Conservation (phyloP, 2,113 vertebrate genomes). For the Lepidothrix coronata region DNA sequence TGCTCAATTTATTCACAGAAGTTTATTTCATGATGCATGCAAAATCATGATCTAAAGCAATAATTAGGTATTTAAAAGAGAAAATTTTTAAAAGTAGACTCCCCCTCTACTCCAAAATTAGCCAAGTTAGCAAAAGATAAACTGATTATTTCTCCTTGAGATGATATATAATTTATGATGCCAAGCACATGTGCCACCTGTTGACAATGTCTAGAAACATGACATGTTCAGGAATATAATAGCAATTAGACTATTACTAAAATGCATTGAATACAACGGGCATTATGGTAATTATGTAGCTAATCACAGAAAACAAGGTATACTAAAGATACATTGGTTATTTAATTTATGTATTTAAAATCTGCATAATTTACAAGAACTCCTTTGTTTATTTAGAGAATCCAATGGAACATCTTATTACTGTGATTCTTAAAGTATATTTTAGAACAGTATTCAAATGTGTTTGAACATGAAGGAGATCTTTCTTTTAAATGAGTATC, state of each 20-base stretch:
- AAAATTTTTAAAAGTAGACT: not conserved
- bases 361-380: not conserved
- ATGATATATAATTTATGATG: not conserved
- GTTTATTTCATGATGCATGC: not conserved
- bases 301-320: constrained; percentile 17
- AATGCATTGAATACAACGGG: not conserved
- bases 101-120: not conserved
- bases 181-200: not conserved
- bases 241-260: not conserved
- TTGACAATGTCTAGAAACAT: not conserved
- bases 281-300: not conserved
- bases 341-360: constrained; percentile 5
- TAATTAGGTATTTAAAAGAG: not conserved
- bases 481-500: not conserved
- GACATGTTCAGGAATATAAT: not conserved
- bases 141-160: not conserved
- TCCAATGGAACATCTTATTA: not conserved
- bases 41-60: not conserved
- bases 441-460: not conserved
- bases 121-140: not conserved
- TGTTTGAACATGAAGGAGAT: not conserved
- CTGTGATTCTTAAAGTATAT: not conserved
- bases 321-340: not conserved
- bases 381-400: not conserved
- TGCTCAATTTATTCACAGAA: not conserved